Evolutionary conservation across 2,888 invertebrate species (phyloP).

Genomic region (Gymnoscelis rufifasciata): DNA sequence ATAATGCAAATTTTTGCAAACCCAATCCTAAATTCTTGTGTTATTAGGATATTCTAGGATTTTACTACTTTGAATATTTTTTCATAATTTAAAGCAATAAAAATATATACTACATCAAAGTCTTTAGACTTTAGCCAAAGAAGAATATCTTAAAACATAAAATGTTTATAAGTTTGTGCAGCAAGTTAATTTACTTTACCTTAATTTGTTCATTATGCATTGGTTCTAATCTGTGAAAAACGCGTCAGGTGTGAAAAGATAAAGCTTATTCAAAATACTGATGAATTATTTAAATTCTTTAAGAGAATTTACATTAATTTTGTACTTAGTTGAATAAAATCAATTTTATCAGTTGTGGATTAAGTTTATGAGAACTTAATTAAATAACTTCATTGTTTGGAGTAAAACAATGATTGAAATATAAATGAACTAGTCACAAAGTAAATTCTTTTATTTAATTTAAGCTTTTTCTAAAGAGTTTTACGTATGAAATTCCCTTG

Average conservation of each 20-base stretch:
- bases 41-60: no score
- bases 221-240: background rate
- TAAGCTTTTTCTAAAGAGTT: background rate
- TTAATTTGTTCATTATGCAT: background rate
- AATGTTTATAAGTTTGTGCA: background rate
- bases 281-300: conserved; percentile 20
- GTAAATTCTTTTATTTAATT: no score
- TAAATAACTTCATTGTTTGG: conserved; percentile 9
- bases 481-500: background rate
- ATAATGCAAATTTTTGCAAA: no score
- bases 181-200: background rate
- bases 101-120: no score
- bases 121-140: no score
- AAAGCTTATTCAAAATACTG: conserved; percentile 36
- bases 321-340: conserved; percentile 20
- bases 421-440: background rate
- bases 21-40: no score
- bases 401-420: background rate
- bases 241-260: conserved; percentile 43
- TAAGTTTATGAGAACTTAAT: conserved; percentile 17
- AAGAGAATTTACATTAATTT: conserved; percentile 31
- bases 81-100: no score
- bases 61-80: no score
- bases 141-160: no score
- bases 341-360: conserved; percentile 22